Evolutionary conservation across 2,797 vertebrate genomes (phyloP).

Genomic region (Hypotaenidia okinawae): DNA sequence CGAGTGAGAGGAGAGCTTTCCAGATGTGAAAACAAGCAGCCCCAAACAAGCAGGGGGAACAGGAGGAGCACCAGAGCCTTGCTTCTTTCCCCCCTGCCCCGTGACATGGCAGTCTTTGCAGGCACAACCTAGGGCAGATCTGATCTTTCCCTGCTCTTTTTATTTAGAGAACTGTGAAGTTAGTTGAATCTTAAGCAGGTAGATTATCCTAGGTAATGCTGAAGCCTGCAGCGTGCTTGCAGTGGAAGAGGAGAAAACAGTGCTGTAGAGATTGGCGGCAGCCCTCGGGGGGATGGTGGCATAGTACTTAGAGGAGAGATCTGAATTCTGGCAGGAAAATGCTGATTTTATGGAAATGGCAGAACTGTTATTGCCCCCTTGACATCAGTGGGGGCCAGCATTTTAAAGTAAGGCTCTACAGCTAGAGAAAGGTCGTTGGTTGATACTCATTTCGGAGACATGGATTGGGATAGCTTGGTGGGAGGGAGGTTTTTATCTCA

Average conservation of each 20-base stretch:
- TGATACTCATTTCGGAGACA: not conserved
- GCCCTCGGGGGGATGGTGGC: not conserved
- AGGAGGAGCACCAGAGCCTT: not conserved
- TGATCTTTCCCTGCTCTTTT: conserved; percentile 43
- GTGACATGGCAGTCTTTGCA: not conserved
- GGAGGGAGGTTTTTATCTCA: conserved; percentile 18
- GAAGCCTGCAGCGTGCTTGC: not conserved
- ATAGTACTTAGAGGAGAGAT: not conserved
- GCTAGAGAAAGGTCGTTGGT: not conserved
- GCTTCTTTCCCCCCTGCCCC: not conserved
- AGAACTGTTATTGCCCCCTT: not conserved
- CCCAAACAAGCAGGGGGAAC: not conserved
- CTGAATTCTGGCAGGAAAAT: not conserved
- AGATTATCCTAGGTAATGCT: not conserved
- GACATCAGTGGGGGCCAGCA: not conserved
- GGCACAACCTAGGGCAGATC: not conserved
- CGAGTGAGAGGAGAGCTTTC: not conserved
- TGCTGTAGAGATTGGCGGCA: not conserved
- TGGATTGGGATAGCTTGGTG: not conserved
- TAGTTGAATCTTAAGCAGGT: conserved; percentile 45
- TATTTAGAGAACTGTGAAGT: not conserved
- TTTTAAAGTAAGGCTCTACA: not conserved
- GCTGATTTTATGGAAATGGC: conserved; percentile 34
- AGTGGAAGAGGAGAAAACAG: not conserved
- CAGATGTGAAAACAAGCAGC: not conserved